These are phyloP conservation scores for Melanerpes aurifrons DNA, from an alignment of 2,113 vertebrate species.

Conservation along the genomic window DNA sequence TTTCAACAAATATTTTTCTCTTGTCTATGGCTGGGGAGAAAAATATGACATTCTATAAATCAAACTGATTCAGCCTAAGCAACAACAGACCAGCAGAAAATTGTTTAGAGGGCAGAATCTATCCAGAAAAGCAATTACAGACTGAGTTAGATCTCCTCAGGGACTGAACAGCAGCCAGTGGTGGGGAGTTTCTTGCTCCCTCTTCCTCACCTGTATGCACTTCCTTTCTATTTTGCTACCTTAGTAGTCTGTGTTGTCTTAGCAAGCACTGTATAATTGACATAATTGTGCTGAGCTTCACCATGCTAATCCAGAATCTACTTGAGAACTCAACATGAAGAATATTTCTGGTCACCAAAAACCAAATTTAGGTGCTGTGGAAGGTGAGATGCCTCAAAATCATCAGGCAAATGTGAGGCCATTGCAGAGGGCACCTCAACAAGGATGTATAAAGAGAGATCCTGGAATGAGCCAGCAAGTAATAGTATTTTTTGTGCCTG, in stretches of 20 bases:
- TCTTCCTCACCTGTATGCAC: rapidly evolving
- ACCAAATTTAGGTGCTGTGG: background rate
- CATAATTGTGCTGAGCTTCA: background rate
- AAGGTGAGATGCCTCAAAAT: background rate
- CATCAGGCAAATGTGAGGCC: background rate
- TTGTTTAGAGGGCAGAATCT: conserved; percentile 67
- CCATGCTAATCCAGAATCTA: background rate
- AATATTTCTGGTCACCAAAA: background rate
- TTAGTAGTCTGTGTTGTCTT: background rate
- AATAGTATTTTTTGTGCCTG: background rate
- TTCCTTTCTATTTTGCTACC: background rate
- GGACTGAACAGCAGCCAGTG: background rate
- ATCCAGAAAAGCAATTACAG: conserved; percentile 68
- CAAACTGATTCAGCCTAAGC: conserved; percentile 61
- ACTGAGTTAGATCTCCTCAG: conserved; percentile 60
- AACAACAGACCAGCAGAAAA: conserved; percentile 60
- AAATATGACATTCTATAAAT: conserved; percentile 66
- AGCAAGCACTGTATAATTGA: background rate
- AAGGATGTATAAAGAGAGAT: background rate
- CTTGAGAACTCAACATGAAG: background rate
- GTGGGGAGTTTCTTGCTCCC: conserved; percentile 1
- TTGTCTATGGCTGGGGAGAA: conserved; percentile 39
- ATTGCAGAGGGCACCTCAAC: background rate
- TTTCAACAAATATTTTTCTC: conserved; percentile 66
- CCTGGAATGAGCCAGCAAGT: background rate